Conservation (phyloP, 2,888 invertebrate species). For the Cremastinae sp. region DNA sequence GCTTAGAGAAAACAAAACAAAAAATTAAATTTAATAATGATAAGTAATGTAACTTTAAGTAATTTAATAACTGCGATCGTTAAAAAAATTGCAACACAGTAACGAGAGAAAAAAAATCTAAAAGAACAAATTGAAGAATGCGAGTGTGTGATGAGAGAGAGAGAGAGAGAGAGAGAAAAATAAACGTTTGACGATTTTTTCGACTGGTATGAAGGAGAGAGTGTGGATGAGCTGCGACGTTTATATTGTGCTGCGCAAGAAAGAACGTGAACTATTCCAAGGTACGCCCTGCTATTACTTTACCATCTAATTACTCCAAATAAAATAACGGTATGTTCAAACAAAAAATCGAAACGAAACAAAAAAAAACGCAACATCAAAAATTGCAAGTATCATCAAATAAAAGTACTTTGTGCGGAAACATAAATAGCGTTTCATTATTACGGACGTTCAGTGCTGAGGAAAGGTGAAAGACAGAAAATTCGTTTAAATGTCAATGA, state of each 20-base stretch:
- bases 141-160: constrained; percentile 60
- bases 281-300: constrained; percentile 80
- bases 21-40: constrained; percentile 58
- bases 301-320: constrained; percentile 77
- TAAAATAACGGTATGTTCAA: constrained; percentile 76
- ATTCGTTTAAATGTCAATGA: constrained; percentile 28
- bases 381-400: constrained; percentile 74
- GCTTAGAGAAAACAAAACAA: constrained; percentile 69
- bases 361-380: constrained; percentile 63
- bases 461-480: constrained; percentile 80
- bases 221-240: constrained; percentile 77
- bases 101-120: constrained; percentile 45
- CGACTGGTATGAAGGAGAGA: constrained; percentile 70
- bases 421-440: constrained; percentile 78
- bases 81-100: constrained; percentile 58
- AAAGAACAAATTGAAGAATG: constrained; percentile 50
- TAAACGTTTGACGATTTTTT: constrained; percentile 60
- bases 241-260: constrained; percentile 81
- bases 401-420: constrained; percentile 77
- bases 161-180: too few relatives aligned
- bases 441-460: constrained; percentile 81
- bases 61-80: constrained; percentile 59
- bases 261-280: constrained; percentile 81
- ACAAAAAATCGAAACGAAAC: constrained; percentile 64
- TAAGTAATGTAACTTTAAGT: constrained; percentile 59